These are phyloP conservation scores for Iguana delicatissima DNA, from an alignment of 2,797 vertebrate genomes.

Conservation along the genomic window DNA sequence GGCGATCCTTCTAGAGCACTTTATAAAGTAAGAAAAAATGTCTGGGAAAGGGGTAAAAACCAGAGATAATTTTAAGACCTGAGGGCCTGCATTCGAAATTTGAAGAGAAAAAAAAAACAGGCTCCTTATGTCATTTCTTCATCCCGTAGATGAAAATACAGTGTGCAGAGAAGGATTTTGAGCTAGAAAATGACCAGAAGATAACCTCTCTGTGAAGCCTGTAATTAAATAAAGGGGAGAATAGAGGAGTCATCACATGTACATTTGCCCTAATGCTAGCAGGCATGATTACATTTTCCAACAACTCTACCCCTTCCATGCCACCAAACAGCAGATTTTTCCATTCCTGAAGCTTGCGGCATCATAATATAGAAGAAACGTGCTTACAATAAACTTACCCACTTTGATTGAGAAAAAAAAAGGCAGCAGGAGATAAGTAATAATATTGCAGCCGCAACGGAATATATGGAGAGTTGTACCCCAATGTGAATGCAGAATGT, in stretches of 20 bases:
- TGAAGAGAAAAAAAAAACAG: background rate
- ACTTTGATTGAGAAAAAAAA: background rate
- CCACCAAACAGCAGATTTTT: constrained; percentile 33
- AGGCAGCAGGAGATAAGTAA: background rate
- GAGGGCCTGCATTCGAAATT: no score
- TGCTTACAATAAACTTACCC: constrained; percentile 27
- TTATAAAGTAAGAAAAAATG: background rate
- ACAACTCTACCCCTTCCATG: constrained; percentile 49
- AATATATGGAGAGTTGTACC: background rate
- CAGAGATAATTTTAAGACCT: no score
- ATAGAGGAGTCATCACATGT: background rate
- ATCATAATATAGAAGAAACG: constrained; percentile 9
- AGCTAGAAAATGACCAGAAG: background rate
- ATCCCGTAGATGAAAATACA: background rate
- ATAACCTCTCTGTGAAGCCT: background rate
- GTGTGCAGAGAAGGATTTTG: background rate
- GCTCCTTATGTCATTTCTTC: no score
- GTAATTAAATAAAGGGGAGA: background rate
- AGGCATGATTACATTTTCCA: constrained; percentile 65
- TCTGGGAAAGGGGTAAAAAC: background rate
- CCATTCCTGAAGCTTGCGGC: constrained; percentile 42
- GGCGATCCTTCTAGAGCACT: background rate
- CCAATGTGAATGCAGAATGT: background rate
- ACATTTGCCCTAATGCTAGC: constrained; percentile 40
- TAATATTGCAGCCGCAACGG: background rate